phyloP scores from a whole-genome alignment of 1,140 invertebrate genomes.

The Macrosteles quadrilineatus region DNA sequence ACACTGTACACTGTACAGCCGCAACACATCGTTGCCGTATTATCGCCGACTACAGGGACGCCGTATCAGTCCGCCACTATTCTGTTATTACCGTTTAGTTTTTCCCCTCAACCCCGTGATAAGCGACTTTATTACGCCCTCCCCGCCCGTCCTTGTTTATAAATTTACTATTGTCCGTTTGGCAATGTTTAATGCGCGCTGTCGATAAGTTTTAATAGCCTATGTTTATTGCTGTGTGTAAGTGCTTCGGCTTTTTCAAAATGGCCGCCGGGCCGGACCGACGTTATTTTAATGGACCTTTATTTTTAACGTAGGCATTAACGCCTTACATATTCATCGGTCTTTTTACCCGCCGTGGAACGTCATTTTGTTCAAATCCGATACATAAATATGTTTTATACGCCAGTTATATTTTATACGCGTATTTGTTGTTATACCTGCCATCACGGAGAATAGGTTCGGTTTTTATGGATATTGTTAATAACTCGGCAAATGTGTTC shows the following conservation, averaged over 20 bases:
- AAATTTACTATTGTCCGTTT: conserved; percentile 24
- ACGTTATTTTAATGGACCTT: conserved; percentile 19
- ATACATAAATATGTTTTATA: conserved; percentile 22
- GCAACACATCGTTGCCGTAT: no score
- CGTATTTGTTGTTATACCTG: conserved; percentile 13
- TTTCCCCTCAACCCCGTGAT: conserved; percentile 21
- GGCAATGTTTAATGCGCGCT: conserved; percentile 14
- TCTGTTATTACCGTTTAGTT: conserved; percentile 25
- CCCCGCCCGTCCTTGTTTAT: conserved; percentile 12
- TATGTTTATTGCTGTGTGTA: neutral
- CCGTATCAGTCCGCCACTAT: conserved; percentile 10
- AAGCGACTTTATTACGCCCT: conserved; percentile 25
- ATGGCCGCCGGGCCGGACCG: neutral
- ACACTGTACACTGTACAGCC: no score
- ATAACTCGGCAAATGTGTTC: conserved; percentile 11
- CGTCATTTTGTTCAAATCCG: neutral
- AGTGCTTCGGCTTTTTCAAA: neutral
- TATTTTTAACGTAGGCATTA: conserved; percentile 23
- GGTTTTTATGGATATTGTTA: conserved; percentile 23
- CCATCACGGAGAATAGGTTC: conserved; percentile 9
- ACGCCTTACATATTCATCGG: conserved; percentile 6
- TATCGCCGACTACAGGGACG: no score
- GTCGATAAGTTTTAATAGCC: conserved; percentile 22
- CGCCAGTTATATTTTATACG: neutral
- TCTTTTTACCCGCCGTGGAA: neutral